phyloP scores from a whole-genome alignment of 2,113 vertebrate species.

The Leuciscus idus region DNA sequence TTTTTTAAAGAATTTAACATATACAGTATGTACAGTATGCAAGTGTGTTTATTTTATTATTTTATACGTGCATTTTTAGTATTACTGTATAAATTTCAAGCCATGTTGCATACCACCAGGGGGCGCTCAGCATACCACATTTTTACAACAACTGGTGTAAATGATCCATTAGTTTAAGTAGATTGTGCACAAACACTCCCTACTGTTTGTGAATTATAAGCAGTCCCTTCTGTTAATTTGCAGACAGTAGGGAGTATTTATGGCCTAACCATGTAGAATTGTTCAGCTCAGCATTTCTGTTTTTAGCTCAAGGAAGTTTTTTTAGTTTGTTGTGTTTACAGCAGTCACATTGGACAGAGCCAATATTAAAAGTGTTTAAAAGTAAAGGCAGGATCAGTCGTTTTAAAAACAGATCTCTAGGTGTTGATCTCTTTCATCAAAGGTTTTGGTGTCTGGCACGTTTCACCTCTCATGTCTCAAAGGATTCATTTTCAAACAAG shows the following conservation, averaged over 20 bases:
- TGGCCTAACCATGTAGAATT: slow-evolving; percentile 4
- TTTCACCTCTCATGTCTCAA: not conserved
- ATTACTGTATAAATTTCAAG: not conserved
- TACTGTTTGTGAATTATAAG: slow-evolving; percentile 26
- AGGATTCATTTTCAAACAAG: slow-evolving; percentile 26
- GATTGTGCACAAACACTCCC: slow-evolving; percentile 23
- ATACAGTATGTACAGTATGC: no score
- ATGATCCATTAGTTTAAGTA: slow-evolving; percentile 31
- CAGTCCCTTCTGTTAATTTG: slow-evolving; percentile 22
- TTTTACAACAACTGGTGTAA: not conserved
- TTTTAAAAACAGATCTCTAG: slow-evolving; percentile 15
- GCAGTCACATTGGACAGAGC: slow-evolving; percentile 13
- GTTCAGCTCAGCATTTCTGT: slow-evolving; percentile 33
- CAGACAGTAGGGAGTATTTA: slow-evolving; percentile 26
- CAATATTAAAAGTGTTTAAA: slow-evolving; percentile 14
- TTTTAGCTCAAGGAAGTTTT: slow-evolving; percentile 22
- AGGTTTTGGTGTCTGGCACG: slow-evolving; percentile 34
- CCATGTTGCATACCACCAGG: not conserved
- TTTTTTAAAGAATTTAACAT: no score
- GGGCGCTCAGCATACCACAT: not conserved
- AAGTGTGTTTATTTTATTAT: not conserved
- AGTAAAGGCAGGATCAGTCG: slow-evolving; percentile 5
- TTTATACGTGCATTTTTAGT: not conserved
- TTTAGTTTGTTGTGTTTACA: not conserved
- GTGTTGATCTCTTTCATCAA: slow-evolving; percentile 3